Percentiles rank a stretch among this genome's conserved stretches.
Conservation (phyloP, 2,113 vertebrate genomes). For the Tapirus terrestris region DNA sequence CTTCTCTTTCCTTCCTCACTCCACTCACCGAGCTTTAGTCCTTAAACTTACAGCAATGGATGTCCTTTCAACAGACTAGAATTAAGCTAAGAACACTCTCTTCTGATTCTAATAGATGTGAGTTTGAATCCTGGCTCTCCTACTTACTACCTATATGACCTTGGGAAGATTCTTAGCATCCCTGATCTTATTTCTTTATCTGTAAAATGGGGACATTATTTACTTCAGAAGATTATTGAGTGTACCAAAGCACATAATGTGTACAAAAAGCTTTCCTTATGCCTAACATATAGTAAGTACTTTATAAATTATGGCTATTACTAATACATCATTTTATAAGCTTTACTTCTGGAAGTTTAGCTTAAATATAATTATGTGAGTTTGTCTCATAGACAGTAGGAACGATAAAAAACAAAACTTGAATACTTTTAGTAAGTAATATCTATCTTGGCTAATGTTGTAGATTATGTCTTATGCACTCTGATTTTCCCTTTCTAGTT, state of each 20-base stretch:
- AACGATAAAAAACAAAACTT: neutral
- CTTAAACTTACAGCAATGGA: neutral
- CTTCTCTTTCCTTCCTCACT: neutral
- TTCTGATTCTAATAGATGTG: neutral
- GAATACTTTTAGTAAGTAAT: neutral
- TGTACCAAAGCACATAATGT: neutral
- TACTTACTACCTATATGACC: neutral
- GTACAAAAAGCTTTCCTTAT: neutral
- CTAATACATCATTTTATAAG: neutral
- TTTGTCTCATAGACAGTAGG: neutral
- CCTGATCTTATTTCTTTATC: neutral
- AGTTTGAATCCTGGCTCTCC: neutral
- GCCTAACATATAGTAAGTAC: neutral
- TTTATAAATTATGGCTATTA: neutral
- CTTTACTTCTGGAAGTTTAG: neutral
- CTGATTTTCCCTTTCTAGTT: neutral
- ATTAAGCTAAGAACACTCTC: neutral
- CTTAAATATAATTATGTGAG: neutral
- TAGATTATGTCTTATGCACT: neutral
- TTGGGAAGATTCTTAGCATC: neutral
- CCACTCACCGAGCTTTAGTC: neutral
- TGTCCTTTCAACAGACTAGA: neutral
- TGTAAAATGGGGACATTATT: neutral
- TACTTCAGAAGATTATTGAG: neutral
- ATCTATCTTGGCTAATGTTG: neutral